phyloP scores from a whole-genome alignment of 2,797 vertebrate species.

The Lagorchestes hirsutus region DNA sequence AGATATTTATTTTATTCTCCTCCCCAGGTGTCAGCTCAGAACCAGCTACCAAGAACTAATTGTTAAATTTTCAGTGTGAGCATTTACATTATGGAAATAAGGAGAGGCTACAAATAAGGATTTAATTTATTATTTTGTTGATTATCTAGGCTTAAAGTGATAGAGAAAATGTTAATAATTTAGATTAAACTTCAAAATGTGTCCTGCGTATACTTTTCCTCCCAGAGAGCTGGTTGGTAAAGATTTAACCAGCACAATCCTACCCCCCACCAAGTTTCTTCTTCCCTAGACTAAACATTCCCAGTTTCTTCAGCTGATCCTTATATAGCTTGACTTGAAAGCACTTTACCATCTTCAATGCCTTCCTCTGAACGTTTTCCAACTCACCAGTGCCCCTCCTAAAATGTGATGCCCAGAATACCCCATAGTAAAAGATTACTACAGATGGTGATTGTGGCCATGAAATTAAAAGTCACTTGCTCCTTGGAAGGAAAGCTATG shows the following conservation, averaged over 20 bases:
- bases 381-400: not conserved
- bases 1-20: not conserved
- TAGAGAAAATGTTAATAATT: not conserved
- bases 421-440: not conserved
- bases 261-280: not conserved
- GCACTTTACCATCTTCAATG: not conserved
- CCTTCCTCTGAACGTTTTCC: not conserved
- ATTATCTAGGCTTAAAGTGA: not conserved
- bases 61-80: not conserved
- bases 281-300: not conserved
- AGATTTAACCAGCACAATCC: not conserved
- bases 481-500: not conserved
- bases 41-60: not conserved
- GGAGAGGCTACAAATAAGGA: not conserved
- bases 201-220: not conserved
- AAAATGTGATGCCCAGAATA: not conserved
- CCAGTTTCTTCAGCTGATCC: not conserved
- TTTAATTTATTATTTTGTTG: not conserved
- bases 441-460: not conserved
- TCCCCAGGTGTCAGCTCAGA: not conserved
- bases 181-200: not conserved
- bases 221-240: not conserved
- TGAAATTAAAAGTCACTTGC: not conserved
- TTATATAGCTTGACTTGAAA: not conserved
- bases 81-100: not conserved